Evolutionary conservation across 2,113 vertebrate genomes (phyloP).

Genomic region (Lophotis ruficrista): DNA sequence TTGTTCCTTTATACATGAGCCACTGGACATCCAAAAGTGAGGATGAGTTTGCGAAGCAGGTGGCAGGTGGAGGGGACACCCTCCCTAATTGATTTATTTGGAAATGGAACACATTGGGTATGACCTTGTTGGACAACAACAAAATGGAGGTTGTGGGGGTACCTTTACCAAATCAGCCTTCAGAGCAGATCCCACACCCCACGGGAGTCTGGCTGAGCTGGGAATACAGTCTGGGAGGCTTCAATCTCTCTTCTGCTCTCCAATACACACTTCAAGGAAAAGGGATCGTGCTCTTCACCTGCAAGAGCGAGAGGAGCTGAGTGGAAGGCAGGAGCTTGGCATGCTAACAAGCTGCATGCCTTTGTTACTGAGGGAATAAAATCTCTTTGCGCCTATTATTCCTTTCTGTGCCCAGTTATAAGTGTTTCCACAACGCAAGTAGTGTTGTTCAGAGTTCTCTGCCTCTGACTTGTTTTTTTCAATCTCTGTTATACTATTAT

Average conservation of each 20-base stretch:
- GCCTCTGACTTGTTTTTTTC: constrained; percentile 4
- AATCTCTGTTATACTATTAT: constrained; percentile 26
- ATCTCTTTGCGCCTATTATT: constrained; percentile 22
- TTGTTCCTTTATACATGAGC: not conserved
- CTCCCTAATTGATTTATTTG: not conserved
- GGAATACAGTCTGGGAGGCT: not conserved
- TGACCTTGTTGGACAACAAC: not conserved
- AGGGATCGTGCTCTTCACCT: not conserved
- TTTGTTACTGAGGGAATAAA: constrained; percentile 37
- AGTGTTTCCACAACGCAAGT: constrained; percentile 30
- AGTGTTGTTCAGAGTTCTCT: constrained; percentile 7
- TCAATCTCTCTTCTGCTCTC: not conserved
- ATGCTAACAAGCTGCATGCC: not conserved
- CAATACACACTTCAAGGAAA: constrained; percentile 3
- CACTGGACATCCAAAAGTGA: not conserved
- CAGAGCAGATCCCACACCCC: not conserved
- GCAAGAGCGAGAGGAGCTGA: not conserved
- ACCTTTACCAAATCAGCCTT: not conserved
- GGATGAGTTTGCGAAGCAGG: not conserved
- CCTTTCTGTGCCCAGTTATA: constrained; percentile 22
- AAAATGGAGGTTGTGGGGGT: not conserved
- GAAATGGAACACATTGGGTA: not conserved
- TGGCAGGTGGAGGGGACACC: not conserved
- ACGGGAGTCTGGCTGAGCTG: not conserved
- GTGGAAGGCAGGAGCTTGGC: constrained; percentile 21